Base-by-base conservation (phyloP, 1,140 invertebrate species). In the Prorops nasuta region DNA sequence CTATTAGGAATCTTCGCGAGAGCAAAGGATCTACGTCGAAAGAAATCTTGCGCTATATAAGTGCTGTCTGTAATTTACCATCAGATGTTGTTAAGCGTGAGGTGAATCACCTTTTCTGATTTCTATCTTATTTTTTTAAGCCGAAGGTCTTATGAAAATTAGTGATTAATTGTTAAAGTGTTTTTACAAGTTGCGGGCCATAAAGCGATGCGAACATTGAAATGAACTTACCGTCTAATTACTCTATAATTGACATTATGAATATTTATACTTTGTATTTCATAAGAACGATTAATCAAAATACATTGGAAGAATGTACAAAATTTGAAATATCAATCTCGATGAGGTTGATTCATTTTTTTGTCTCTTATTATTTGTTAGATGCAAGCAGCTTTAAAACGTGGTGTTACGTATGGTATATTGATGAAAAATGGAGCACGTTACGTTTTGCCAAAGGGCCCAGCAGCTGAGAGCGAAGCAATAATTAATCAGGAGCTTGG, bases 1-100 rank as follows among this genome's bases (percentile, higher is more conserved):
- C 65, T 1, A 66, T 69, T 6, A 67, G 57, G 24, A 61, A 63
- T n/a, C 45, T 69, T 20, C 45, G 56, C 2, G 50, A 67, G 21
- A 9, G 40, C 10, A 58, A 49, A 40, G 67, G 67, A 3, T 64
- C 61, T 3, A 66, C 57, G 2, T 54, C 59, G 2, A 37, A 22
- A 9, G 65, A 66, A 31, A 69, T 67, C 16, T 40, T 63, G 21
- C 53, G 52, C 38, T 69, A 67, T 20, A 46, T 69, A 4, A 48
- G 63, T 0, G 54, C 49, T 0, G 24, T 56, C n/a, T 53, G 60
- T 6, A 24, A 66, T 7, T 16, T 66, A 0, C 21, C 59, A 6
- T 3, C 10, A 9, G 21, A 43, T 31, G 21, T 36, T 1, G 62
- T 56, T 10, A 60, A 57, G 21, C 57, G 59, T 54, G 63, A 69